Conservation (phyloP, 53 echinoderm and acorn worm genomes). For the Astropecten irregularis region DNA sequence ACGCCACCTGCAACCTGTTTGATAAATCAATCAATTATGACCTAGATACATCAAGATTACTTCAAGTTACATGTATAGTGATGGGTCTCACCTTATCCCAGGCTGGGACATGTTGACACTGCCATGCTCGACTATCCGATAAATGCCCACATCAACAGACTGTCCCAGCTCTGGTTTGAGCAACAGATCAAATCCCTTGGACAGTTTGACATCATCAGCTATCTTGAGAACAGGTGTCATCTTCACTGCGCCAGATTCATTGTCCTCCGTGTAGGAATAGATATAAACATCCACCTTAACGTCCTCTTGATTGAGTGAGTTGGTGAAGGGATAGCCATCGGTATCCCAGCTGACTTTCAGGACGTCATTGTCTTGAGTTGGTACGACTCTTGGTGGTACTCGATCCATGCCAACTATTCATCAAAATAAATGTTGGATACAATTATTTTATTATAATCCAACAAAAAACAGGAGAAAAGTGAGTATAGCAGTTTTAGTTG, state of each 20-base stretch:
- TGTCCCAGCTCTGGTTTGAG: neutral
- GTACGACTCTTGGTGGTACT: slow-evolving; percentile 30
- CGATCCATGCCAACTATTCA: slow-evolving; percentile 69
- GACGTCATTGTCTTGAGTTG: slow-evolving; percentile 17
- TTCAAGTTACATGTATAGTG: too few relatives aligned
- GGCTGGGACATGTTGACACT: slow-evolving; percentile 49
- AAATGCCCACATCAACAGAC: slow-evolving; percentile 62
- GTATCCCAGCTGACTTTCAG: slow-evolving; percentile 34
- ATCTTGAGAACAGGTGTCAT: slow-evolving; percentile 64
- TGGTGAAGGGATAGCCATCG: slow-evolving; percentile 62
- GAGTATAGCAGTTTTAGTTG: neutral
- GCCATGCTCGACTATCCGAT: slow-evolving; percentile 65
- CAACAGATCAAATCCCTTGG: slow-evolving; percentile 43
- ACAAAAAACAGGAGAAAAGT: neutral
- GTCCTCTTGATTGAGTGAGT: slow-evolving; percentile 41
- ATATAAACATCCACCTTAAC: slow-evolving; percentile 68
- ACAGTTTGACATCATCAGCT: slow-evolving; percentile 33
- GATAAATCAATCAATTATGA: too few relatives aligned
- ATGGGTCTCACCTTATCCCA: slow-evolving; percentile 36
- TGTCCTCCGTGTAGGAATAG: slow-evolving; percentile 72
- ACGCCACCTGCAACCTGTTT: too few relatives aligned
- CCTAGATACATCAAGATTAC: too few relatives aligned
- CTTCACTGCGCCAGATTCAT: slow-evolving; percentile 20
- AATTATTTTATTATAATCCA: neutral
- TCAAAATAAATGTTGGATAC: too few relatives aligned